Conservation (phyloP, 2,797 vertebrate species). For the Vespertilio murinus region DNA sequence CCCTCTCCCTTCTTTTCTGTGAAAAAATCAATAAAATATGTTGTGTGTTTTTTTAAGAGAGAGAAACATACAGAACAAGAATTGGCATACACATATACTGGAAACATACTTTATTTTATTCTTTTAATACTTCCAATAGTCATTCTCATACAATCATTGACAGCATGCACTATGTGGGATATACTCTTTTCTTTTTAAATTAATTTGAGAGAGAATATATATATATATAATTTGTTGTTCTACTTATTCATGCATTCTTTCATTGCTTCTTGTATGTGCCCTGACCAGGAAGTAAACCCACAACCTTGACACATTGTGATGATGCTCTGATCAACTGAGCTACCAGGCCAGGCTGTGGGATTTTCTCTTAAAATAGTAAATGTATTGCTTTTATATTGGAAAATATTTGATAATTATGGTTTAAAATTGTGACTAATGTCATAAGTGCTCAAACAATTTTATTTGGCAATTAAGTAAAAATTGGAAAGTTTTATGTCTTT, state of each 20-base stretch:
- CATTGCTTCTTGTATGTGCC: neutral
- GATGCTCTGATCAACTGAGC: neutral
- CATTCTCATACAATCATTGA: neutral
- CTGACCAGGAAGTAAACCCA: neutral
- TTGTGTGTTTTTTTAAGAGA: too few relatives aligned
- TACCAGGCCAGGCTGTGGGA: neutral
- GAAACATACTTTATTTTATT: neutral
- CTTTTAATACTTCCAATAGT: neutral
- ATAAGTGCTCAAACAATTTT: neutral
- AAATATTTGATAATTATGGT: slow-evolving; percentile 30
- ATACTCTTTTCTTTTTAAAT: neutral
- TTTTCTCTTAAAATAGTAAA: slow-evolving; percentile 43
- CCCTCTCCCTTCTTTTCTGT: too few relatives aligned
- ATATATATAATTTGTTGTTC: too few relatives aligned
- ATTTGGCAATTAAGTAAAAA: slow-evolving; percentile 53
- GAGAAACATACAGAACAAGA: neutral
- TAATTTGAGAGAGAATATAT: neutral
- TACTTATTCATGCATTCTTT: neutral
- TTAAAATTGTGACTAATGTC: slow-evolving; percentile 33
- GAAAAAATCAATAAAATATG: too few relatives aligned
- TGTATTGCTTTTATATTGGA: slow-evolving; percentile 12
- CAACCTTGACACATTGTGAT: neutral
- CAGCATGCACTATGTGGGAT: neutral
- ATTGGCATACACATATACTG: neutral
- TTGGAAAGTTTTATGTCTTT: slow-evolving; percentile 29